A percentile compares a stretch with the other conserved stretches of the same genome.
Evolutionary conservation across 2,888 invertebrate species (phyloP).

Genomic region (Cetonia aurata): DNA sequence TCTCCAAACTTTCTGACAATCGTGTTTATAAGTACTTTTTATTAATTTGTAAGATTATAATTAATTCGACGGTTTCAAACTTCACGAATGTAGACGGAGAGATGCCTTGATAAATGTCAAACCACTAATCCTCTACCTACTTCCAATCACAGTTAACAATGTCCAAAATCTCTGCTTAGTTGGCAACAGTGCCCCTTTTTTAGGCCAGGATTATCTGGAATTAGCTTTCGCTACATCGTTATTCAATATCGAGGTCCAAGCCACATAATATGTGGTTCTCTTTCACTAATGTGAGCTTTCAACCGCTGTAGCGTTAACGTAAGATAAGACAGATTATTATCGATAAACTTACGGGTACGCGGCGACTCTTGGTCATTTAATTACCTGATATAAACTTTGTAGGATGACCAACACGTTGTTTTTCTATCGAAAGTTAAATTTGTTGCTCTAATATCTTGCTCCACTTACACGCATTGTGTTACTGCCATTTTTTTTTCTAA

Average conservation of each 20-base stretch:
- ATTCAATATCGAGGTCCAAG: conserved; percentile 55
- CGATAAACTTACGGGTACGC: conserved; percentile 39
- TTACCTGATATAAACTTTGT: conserved; percentile 38
- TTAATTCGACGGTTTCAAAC: too few species aligned
- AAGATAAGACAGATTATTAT: conserved; percentile 23
- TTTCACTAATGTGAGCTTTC: conserved; percentile 46
- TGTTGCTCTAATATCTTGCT: too few species aligned
- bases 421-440: too few species aligned
- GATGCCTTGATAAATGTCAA: too few species aligned
- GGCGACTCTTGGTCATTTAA: conserved; percentile 54
- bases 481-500: too few species aligned
- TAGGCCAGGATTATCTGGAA: conserved; percentile 54
- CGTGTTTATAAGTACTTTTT: too few species aligned
- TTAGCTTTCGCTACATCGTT: conserved; percentile 57
- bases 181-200: conserved; percentile 52
- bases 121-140: background rate
- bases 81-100: too few species aligned
- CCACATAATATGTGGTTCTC: conserved; percentile 48
- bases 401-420: too few species aligned
- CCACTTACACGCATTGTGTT: too few species aligned
- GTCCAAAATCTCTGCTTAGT: conserved; percentile 54
- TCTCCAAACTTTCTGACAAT: too few species aligned
- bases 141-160: conserved; percentile 54
- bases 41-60: too few species aligned
- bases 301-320: conserved; percentile 44